Evolutionary conservation across 2,113 vertebrate species (phyloP), one percentile per base, ranked within the genome.

Genomic region (Epinephelus lanceolatus): DNA sequence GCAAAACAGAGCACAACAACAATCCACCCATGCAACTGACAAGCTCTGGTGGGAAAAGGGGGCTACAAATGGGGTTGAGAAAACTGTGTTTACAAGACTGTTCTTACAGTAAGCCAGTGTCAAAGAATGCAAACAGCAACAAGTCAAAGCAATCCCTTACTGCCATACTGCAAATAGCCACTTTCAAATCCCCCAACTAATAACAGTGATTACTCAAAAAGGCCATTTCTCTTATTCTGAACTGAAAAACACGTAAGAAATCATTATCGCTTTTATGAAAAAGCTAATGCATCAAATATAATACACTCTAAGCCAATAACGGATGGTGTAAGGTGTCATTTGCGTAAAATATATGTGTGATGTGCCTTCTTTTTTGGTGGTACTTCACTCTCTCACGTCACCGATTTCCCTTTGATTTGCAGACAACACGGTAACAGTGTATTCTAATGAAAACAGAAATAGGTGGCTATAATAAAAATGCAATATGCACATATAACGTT

Each of bases 1-100:
- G 49, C 18, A 52, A 52, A 83, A 66, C 56, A 73, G 45, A 52
- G 15, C 51, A 63, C 45, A 75, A 53, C 49, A 72, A 14, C 37
- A 21, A 47, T 17, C n/a, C 55, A 62, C n/a, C 45, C 0, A 23
- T 62, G 52, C 30, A 47, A 81, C 65, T 4, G 13, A 85, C 57
- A 52, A 45, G 63, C 1, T 12, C 45, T 53, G 55, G 1, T 51
- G 33, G 51, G 42, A 27, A n/a, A 68, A 23, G n/a, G 18, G 14
- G 13, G 47, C 4, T 10, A 57, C 0, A 62, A n/a, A 56, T 18
- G 47, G 23, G 61, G 5, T 21, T 2, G 2, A 10, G 7, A 66
- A 55, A 42, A 49, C 30, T 30, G 40, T 19, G 11, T 52, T 18
- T 27, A n/a, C 47, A 71, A 25, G 3, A 17, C 15, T 30, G 18